phyloP scores from a whole-genome alignment of 2,797 vertebrate genomes.

The Parauchenoglanis ngamensis region DNA sequence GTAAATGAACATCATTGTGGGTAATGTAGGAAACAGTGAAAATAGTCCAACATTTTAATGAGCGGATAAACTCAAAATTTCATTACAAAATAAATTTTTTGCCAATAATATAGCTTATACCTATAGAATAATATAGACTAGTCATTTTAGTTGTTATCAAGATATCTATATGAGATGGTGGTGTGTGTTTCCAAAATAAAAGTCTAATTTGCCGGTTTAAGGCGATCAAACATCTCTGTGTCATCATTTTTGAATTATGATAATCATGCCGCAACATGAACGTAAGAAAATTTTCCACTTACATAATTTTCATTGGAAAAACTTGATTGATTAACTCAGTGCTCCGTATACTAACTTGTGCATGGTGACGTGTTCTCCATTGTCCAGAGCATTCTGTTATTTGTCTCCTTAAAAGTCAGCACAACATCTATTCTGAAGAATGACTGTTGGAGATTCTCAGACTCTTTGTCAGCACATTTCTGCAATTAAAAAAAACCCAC shows the following conservation, averaged over 20 bases:
- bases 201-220: background rate
- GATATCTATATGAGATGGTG: background rate
- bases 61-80: background rate
- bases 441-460: slow-evolving; percentile 58
- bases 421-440: slow-evolving; percentile 72
- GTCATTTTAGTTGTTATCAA: background rate
- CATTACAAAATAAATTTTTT: background rate
- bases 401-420: slow-evolving; percentile 73
- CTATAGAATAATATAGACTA: background rate
- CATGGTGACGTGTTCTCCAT: slow-evolving; percentile 75
- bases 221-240: background rate
- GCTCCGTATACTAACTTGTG: slow-evolving; percentile 66
- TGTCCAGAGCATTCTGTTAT: slow-evolving; percentile 72
- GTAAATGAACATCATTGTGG: background rate
- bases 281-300: background rate
- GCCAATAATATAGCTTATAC: background rate
- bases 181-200: background rate
- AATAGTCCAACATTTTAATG: background rate
- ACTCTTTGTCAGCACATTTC: slow-evolving; percentile 58
- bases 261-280: background rate
- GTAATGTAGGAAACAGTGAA: background rate
- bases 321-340: slow-evolving; percentile 54
- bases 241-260: too few relatives aligned
- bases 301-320: background rate
- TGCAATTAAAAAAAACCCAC: slow-evolving; percentile 38